Base-by-base conservation (phyloP, 92 coral and sea anemone genomes). In the Phenganax subtilis region DNA sequence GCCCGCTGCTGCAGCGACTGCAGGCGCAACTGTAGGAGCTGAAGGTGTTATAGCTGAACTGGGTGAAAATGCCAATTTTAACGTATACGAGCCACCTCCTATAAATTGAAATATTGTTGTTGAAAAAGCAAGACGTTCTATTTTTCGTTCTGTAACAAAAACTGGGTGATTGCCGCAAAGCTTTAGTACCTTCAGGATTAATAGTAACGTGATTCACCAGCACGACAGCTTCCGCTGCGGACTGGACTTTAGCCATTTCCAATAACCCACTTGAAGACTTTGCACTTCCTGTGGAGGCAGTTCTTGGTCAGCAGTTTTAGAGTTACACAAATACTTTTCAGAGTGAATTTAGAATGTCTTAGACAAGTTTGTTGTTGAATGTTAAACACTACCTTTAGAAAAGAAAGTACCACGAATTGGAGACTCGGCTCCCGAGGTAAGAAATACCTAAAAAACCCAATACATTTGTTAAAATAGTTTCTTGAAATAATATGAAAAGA, bases 21-120 rank as follows among this genome's bases (percentile, higher is more conserved):
- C 99, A 54, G 99, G 99, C 85, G 99, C 99, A 61, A 96, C 99
- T 55, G 99, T 96, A 51, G 99, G 99, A 12, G 99, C 99, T 6
- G 99, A 92, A 3, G 99, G 99, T 12, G 99, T 92, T 47, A 96
- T 96, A 0, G 99, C 90, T 10, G 99, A 96, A 84, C 99, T 96
- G 74, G 99, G 99, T 15, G 99, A 96, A 80, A 96, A 96, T 12
- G 99, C 99, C 66, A 96, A 90, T 83, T 96, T 96, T 30, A 96
- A 87, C 15, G 99, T 96, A 80, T 90, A 96, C 27, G 99, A 96
- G 15, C 99, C 99, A n/a, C 99, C 99, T 0, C 99, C 99, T 96
- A 63, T 29, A n/a, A 55, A 15, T 7, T 17, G 11, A 71, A 71
- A 65, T 2, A 10, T 56, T 61, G 67, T 61, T 15, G 27, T 58